Evolutionary conservation across 2,888 invertebrate genomes (phyloP), one percentile per base, ranked within the genome.

Genomic region (Hyposoter didymator): DNA sequence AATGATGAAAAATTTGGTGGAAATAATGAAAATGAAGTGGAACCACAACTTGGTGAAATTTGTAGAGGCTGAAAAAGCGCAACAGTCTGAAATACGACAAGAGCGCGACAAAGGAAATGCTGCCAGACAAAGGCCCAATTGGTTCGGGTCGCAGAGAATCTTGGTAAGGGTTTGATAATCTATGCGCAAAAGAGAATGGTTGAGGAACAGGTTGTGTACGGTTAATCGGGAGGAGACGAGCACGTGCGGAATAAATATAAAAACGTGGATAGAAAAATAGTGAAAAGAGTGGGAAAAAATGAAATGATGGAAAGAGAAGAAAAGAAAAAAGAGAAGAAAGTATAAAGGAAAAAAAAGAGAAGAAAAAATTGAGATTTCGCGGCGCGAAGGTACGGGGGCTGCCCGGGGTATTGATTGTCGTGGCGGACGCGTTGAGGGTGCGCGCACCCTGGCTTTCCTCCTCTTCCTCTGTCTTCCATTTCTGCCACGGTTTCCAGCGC

Each of bases 321-420:
- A 45, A 74, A 45, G 75, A 45, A 43, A 55, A 76, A 79, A 74
- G 45, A 49, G 49, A 79, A 66, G n/a, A 59, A 22, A 73, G 55
- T 64, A 39, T 35, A 69, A 28, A 52, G 69, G 64, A n/a, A 73
- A 52, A 67, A 45, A 78, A 39, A 64, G 55, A 83, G 67, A 70
- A 82, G 59, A 75, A 89, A 90, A 90, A 91, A 91, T 91, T 88
- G 89, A 91, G 91, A 92, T 91, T 92, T 92, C 90, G 90, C 91
- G 91, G 91, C 89, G 89, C 89, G 89, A 90, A 90, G 90, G 91
- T 90, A 91, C 90, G 91, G 90, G 88, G 84, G 91, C 90, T 91
- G 92, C 90, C 89, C 84, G 84, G 91, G 90, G 91, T 93, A 93
- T 93, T 93, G 93, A 93, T 93, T 93, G 92, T 92, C 91, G 84